Percentiles rank a stretch among this genome's conserved stretches.
Conservation (phyloP, 2,113 vertebrate genomes). For the Ia io region DNA sequence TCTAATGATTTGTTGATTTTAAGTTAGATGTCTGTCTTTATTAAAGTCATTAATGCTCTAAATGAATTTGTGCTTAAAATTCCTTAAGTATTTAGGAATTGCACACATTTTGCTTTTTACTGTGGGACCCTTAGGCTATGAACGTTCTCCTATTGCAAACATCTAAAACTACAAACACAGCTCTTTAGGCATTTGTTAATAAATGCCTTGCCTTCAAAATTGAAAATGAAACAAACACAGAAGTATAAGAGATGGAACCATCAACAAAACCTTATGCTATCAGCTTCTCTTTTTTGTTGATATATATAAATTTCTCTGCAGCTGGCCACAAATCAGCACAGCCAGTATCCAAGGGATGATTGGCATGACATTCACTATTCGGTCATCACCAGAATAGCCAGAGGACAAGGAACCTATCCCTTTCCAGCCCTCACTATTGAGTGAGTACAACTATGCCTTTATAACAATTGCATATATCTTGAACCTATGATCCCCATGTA, state of each 20-base stretch:
- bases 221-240: constrained; percentile 41
- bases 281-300: background rate
- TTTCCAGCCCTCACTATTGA: background rate
- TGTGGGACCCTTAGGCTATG: constrained; percentile 29
- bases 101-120: constrained; percentile 56
- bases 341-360: background rate
- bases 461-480: background rate
- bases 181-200: constrained; percentile 51
- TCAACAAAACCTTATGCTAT: background rate
- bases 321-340: background rate
- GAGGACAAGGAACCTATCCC: background rate
- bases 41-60: constrained; percentile 65
- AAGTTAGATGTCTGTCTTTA: constrained; percentile 51
- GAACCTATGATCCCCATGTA: background rate
- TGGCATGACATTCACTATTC: background rate
- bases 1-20: constrained; percentile 67
- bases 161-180: constrained; percentile 52
- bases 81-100: constrained; percentile 54
- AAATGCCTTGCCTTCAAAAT: constrained; percentile 19
- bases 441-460: background rate
- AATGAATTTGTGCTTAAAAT: constrained; percentile 59
- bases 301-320: background rate
- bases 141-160: constrained; percentile 28
- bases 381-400: background rate
- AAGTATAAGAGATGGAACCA: background rate